Evolutionary conservation across 2,113 vertebrate genomes (phyloP), one percentile per base, ranked within the genome.

Genomic region (Aspiorhynchus laticeps): DNA sequence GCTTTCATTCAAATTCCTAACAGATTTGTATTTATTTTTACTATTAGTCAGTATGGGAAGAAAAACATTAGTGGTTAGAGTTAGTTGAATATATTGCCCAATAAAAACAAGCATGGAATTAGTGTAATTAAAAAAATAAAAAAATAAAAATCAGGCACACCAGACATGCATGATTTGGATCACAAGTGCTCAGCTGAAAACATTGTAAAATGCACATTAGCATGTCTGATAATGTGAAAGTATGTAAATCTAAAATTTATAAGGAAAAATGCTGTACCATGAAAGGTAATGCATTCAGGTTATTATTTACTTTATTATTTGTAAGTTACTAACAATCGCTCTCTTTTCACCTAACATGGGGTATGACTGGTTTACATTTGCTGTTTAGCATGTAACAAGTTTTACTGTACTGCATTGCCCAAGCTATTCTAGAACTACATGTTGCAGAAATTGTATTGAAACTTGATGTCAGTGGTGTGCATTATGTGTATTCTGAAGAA

Each of bases 401-500:
- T 84, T 56, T 56, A 74, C 56, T 82, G 73, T 86, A 61, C 77
- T 61, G 53, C 79, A 74, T 85, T 85, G 51, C 65, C 65, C 65
- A 71, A 73, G 48, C 85, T 63, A 74, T 74, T 86, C 53, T 84
- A n/a, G n/a, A 81, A 67, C 28, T 87, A 80, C 77, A 63, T 71
- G 73, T 88, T 74, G 56, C 74, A 90, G 81, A 88, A 88, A 33
- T 83, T 51, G 31, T 87, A 78, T 51, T 87, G 43, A 90, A 84
- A 88, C 78, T 85, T 84, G 31, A 83, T 63, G 81, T 86, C 53
- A 53, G 51, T 81, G 65, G 31, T 82, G 84, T 89, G 86, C 71
- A 84, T 86, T 89, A 28, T 81, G 84, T 89, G 88, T 88, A 79
- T 81, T 87, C 74, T 80, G 33, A 82, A 61, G 87, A 85, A 83